These are phyloP conservation scores for Calliphora vomitoria DNA, from an alignment of 2,888 invertebrate species.

Conservation along the genomic window DNA sequence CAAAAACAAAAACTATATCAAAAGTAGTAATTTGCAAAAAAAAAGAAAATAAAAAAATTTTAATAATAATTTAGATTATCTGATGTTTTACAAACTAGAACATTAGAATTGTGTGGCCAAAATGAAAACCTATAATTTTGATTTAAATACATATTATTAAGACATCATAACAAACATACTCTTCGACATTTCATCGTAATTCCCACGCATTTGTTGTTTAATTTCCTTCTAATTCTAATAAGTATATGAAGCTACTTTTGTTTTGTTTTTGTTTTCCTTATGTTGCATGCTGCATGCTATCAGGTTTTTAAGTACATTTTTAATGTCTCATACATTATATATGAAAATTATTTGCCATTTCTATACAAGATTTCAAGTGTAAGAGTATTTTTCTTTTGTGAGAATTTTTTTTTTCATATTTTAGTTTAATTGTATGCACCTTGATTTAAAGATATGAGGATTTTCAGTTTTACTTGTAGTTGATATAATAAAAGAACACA, in stretches of 20 bases:
- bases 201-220: conserved; percentile 51
- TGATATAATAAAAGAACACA: neutral
- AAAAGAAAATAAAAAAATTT: neutral
- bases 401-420: conserved; percentile 34
- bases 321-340: conserved; percentile 60
- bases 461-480: conserved; percentile 44
- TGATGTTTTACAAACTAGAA: conserved; percentile 42
- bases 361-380: conserved; percentile 49
- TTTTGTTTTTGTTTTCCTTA: conserved; percentile 25
- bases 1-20: conserved; percentile 18
- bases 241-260: neutral
- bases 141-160: conserved; percentile 40
- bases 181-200: conserved; percentile 25
- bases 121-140: conserved; percentile 30
- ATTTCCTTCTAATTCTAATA: conserved; percentile 48
- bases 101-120: conserved; percentile 30
- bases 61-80: conserved; percentile 14
- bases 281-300: conserved; percentile 66
- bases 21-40: conserved; percentile 12
- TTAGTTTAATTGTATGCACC: neutral
- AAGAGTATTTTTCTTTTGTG: conserved; percentile 30
- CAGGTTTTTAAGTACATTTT: conserved; percentile 37
- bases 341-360: conserved; percentile 55
- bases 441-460: neutral
- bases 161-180: conserved; percentile 28